Evolutionary conservation across 2,113 vertebrate genomes (phyloP).

Genomic region (Gulo gulo): DNA sequence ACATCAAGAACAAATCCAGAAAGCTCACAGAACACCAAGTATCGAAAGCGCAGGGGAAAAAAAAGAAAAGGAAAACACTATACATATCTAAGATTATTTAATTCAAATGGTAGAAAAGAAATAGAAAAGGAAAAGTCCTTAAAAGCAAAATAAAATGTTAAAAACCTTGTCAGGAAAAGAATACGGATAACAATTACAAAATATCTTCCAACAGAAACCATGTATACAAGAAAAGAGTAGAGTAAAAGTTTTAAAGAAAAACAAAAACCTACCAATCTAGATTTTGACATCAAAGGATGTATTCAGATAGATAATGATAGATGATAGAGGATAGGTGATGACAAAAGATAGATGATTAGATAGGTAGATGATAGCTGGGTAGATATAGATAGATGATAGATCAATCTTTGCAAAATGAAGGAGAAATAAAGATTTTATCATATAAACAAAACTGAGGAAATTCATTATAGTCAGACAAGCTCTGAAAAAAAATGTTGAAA

Average conservation of each 20-base stretch:
- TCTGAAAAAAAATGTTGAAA: not conserved
- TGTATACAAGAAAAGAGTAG: not conserved
- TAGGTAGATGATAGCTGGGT: too few relatives aligned
- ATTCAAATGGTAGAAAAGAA: not conserved
- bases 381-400: not conserved
- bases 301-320: not conserved
- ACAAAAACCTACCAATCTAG: not conserved
- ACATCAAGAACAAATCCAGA: not conserved
- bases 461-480: too few relatives aligned
- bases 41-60: not conserved
- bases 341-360: not conserved
- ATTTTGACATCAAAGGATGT: not conserved
- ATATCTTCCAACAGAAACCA: not conserved
- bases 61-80: not conserved
- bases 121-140: not conserved
- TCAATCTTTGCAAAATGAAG: not conserved
- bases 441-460: not conserved
- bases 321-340: not conserved
- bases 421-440: not conserved
- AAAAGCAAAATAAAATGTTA: not conserved
- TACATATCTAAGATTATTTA: not conserved
- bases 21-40: not conserved
- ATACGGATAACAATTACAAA: not conserved
- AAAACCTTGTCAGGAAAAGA: too few relatives aligned
- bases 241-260: not conserved